A percentile compares a stretch with the other conserved stretches of the same genome.
phyloP scores from a whole-genome alignment of 2,113 vertebrate genomes.

The Polypterus senegalus region DNA sequence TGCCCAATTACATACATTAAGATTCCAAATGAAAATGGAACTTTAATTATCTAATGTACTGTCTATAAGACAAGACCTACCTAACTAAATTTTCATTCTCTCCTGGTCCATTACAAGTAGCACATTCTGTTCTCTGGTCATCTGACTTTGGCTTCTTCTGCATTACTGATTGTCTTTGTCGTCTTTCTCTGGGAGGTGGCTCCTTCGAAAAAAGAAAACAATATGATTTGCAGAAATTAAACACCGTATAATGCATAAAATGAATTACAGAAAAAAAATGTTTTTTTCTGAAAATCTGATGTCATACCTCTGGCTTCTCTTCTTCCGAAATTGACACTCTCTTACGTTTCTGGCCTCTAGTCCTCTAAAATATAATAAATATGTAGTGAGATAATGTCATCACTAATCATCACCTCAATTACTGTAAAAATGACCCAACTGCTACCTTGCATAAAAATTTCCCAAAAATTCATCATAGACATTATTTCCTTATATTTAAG shows the following conservation, averaged over 20 bases:
- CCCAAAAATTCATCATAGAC: too few species aligned
- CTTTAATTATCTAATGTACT: constrained; percentile 43
- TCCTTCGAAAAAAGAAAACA: constrained; percentile 54
- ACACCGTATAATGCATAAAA: neutral
- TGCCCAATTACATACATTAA: constrained; percentile 16
- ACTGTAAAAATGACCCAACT: too few species aligned
- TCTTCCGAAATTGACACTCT: constrained; percentile 74
- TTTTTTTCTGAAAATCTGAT: neutral
- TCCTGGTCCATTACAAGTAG: constrained; percentile 82
- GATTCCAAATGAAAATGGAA: constrained; percentile 46
- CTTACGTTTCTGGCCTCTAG: constrained; percentile 87
- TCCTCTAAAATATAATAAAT: constrained; percentile 61
- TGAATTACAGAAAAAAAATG: constrained; percentile 31
- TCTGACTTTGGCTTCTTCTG: constrained; percentile 91
- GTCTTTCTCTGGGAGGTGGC: constrained; percentile 71
- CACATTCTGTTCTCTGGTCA: constrained; percentile 83
- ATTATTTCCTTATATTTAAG: too few species aligned
- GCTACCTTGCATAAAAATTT: too few species aligned
- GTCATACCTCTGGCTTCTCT: constrained; percentile 74
- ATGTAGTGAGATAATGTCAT: too few species aligned
- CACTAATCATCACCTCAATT: too few species aligned
- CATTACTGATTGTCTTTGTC: constrained; percentile 74
- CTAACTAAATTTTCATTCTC: constrained; percentile 97
- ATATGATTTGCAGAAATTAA: constrained; percentile 11
- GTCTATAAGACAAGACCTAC: constrained; percentile 45